Evolutionary conservation across 53 echinoderm and acorn worm species (phyloP).

Genomic region (Echinarachnius parma): DNA sequence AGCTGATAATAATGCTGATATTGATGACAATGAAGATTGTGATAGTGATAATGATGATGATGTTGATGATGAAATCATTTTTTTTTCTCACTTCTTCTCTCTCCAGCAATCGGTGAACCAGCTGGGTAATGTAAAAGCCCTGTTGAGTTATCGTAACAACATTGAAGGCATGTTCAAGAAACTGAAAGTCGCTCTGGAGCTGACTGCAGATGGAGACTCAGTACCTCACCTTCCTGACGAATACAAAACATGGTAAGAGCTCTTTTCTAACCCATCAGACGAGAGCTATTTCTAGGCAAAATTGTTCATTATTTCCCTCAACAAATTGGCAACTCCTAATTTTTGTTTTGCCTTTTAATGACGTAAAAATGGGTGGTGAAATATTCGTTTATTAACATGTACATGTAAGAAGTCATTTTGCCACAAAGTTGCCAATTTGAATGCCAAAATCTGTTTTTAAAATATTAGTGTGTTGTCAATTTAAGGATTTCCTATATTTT

Average conservation of each 20-base stretch:
- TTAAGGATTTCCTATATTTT: too few relatives aligned
- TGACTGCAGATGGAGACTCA: conserved; percentile 16
- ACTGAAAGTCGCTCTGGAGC: conserved; percentile 53
- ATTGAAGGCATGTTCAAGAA: conserved; percentile 76
- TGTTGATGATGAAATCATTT: neutral
- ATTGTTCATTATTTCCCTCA: too few relatives aligned
- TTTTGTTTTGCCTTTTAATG: too few relatives aligned
- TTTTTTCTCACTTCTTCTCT: neutral
- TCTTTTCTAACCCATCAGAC: neutral
- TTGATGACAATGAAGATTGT: neutral
- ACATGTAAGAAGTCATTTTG: too few relatives aligned
- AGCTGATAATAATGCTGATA: neutral
- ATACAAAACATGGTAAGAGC: conserved; percentile 50
- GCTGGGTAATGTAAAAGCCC: conserved; percentile 53
- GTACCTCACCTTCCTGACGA: conserved; percentile 54
- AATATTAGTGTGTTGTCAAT: too few relatives aligned
- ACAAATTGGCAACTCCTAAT: too few relatives aligned
- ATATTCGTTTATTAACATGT: too few relatives aligned
- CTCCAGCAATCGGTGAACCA: conserved; percentile 72
- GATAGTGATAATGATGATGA: neutral
- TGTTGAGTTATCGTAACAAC: conserved; percentile 60
- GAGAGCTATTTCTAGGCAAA: too few relatives aligned
- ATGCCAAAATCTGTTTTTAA: too few relatives aligned
- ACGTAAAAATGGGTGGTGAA: too few relatives aligned
- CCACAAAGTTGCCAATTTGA: too few relatives aligned